Base-by-base conservation (phyloP, 2,113 vertebrate species). In the Bubalus kerabau region DNA sequence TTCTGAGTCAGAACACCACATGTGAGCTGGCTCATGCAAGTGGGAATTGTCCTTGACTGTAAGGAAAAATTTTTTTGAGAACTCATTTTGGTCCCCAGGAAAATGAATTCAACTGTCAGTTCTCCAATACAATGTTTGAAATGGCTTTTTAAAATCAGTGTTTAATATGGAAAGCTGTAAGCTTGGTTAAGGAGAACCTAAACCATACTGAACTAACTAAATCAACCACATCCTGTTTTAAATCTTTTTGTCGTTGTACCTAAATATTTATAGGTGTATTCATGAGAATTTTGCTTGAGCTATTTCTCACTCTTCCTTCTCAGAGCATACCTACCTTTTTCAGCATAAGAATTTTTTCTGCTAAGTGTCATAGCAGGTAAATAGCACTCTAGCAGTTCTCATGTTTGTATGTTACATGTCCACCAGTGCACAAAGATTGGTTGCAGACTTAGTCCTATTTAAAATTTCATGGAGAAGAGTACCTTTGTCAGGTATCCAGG, bases 41-140 rank as follows among this genome's bases (percentile, higher is more conserved):
- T 1, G 92, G 46, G 2, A 94, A 95, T 97, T 98, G 54, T 71
- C 60, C 54, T 83, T 91, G 60, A 7, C 54, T 62, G 2, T 94
- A 74, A 93, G 30, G 78, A 95, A 52, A 93, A 83, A 95, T 78
- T 90, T 28, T 48, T 28, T 76, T 48, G 48, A 96, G 30, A 95
- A 82, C 26, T 89, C 32, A 94, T 71, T 95, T 96, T 40, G 36
- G 30, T 64, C 60, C 10, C 14, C 28, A 93, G 36, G 59, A 82
- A 95, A 96, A 89, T 94, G 17, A 95, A 95, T 36, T 97, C 74
- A 96, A 74, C 56, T 88, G 24, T 92, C 43, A 46, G 13, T 52
- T 85, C 88, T 91, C 57, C 43, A 95, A 19, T 26, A 24, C 81
- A 93, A 60, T 91, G 14, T 17, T 50, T 87, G 43, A 93, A 97